These are phyloP conservation scores for Leptinotarsa lineolata DNA, from an alignment of 1,140 invertebrate species.

Conservation along the genomic window DNA sequence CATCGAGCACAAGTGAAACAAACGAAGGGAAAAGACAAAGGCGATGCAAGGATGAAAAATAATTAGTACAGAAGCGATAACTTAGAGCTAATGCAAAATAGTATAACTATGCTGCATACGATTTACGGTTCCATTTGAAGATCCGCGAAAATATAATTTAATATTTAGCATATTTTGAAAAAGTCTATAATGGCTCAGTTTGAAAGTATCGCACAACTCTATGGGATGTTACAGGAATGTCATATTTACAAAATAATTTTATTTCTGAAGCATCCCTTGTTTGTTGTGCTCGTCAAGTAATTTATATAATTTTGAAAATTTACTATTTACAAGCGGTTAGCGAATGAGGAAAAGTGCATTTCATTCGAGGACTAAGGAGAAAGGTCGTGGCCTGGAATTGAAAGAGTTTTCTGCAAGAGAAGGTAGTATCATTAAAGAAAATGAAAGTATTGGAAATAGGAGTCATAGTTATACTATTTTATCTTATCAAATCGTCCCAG, in stretches of 20 bases:
- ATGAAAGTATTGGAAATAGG: not conserved
- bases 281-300: not conserved
- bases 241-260: no score
- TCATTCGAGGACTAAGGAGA: conserved; percentile 64
- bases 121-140: no score
- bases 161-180: no score
- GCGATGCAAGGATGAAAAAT: conserved; percentile 45
- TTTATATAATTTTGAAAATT: not conserved
- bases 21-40: conserved; percentile 29
- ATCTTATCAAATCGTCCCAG: not conserved
- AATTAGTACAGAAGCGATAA: conserved; percentile 23
- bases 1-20: conserved; percentile 36
- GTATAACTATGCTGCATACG: conserved; percentile 28
- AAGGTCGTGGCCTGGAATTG: conserved; percentile 67
- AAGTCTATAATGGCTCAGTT: no score
- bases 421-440: conserved; percentile 49
- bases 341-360: conserved; percentile 2
- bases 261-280: not conserved
- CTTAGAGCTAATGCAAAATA: conserved; percentile 31
- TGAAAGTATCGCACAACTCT: no score
- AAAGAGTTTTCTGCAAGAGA: conserved; percentile 68
- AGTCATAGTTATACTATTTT: conserved; percentile 41
- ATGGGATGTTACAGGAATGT: no score
- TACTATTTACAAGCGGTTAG: conserved; percentile 20
- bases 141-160: no score